A percentile compares a stretch with the other conserved stretches of the same genome.
These are phyloP conservation scores for Myotis yumanensis DNA, from an alignment of 2,113 vertebrate genomes.

Conservation along the genomic window DNA sequence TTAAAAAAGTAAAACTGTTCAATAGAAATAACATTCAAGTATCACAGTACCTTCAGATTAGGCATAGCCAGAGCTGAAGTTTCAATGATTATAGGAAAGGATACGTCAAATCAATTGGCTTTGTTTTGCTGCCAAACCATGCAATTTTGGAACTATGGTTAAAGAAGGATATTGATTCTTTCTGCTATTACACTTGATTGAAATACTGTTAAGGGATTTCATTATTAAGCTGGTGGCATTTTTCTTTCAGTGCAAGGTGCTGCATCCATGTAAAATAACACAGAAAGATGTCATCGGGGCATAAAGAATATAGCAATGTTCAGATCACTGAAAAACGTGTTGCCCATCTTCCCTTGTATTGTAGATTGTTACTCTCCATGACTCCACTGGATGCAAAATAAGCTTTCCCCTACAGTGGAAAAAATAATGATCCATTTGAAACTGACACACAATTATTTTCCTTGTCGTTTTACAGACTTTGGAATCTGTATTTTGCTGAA, in stretches of 20 bases:
- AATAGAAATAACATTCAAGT: neutral
- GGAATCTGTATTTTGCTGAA: constrained; percentile 44
- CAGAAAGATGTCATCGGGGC: neutral
- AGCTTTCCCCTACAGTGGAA: neutral
- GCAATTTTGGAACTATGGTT: neutral
- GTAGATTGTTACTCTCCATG: neutral
- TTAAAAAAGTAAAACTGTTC: neutral
- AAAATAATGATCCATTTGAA: neutral
- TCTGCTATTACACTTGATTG: neutral
- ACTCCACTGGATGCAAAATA: neutral
- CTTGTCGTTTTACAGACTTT: neutral
- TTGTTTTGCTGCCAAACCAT: neutral
- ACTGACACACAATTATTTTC: neutral
- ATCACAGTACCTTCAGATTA: neutral
- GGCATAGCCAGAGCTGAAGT: neutral
- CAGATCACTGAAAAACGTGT: neutral
- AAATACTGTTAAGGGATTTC: constrained; percentile 1
- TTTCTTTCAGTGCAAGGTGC: neutral
- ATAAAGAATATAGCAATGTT: neutral
- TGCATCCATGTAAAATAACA: neutral
- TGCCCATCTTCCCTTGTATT: neutral
- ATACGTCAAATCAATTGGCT: neutral
- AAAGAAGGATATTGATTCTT: neutral
- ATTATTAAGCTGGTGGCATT: neutral
- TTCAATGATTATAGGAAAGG: neutral